Base-by-base conservation (phyloP, 2,888 invertebrate genomes). In the Athetis lepigone region DNA sequence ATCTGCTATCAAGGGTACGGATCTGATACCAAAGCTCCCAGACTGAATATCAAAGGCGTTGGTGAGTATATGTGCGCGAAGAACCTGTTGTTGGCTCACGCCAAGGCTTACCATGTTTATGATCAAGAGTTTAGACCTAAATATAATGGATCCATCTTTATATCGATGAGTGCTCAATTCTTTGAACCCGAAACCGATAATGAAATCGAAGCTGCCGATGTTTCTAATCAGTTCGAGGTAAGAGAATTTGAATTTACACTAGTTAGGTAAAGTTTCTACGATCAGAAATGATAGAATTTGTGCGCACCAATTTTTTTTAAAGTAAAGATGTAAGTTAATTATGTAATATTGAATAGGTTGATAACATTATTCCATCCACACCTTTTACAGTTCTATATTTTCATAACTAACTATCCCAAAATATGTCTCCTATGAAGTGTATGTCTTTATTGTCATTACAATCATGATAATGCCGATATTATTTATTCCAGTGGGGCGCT, bases 11-110 rank as follows among this genome's bases (percentile, higher is more conserved):
- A 78, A 1, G 95, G 94, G 0, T 96, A 96, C 78, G 94, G 93
- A 1, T 57, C 39, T 1, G 82, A 63, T 1, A 64, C 68, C 6
- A 42, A 78, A 11, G 88, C 90, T 3, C 92, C 92, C 1, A 80
- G 85, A 54, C 45, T 92, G 0, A 81, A 85, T 88, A 8, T 60
- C 88, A 4, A 66, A 60, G 95, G 94, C 19, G 66, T 89, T 2
- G 94, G 87, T 2, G 94, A 93, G 23, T 95, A 95, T 61, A 70
- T 94, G 59, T 95, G 95, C 62, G 87, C 88, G 2, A 93, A 94
- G 64, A 90, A 92, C 33, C 81, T 95, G 23, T 70, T 95, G 0
- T 65, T 92, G 50, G 96, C 96, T 0, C 97, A 97, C 81, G 94
- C 94, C 1, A 83, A 77, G 23, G 89, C 89, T 1, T 95, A 96